These are phyloP conservation scores for Drosophila funebris DNA, from an alignment of 1,140 invertebrate genomes.

Conservation along the genomic window DNA sequence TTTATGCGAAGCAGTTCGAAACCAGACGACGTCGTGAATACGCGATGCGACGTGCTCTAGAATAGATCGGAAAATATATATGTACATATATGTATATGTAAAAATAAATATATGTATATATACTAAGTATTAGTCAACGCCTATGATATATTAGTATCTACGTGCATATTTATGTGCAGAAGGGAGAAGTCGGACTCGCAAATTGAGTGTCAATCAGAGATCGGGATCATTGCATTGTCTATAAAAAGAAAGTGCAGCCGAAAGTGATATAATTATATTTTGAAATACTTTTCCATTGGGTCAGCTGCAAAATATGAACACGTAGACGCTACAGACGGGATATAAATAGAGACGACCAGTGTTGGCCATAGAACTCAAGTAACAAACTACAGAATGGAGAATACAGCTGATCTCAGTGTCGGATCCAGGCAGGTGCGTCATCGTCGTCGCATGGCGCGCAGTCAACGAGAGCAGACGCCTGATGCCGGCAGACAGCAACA, in stretches of 20 bases:
- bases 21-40: slow-evolving; percentile 55
- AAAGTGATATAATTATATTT: slow-evolving; percentile 67
- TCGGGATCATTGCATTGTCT: background rate
- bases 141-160: background rate
- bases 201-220: background rate
- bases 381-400: slow-evolving; percentile 44
- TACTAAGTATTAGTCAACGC: background rate
- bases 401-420: background rate
- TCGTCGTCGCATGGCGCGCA: slow-evolving; percentile 58
- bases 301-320: slow-evolving; percentile 54
- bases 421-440: slow-evolving; percentile 43
- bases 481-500: slow-evolving; percentile 70
- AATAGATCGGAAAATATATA: slow-evolving; percentile 20
- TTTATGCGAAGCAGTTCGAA: slow-evolving; percentile 51
- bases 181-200: background rate
- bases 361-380: slow-evolving; percentile 23
- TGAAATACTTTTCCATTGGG: slow-evolving; percentile 46
- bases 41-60: slow-evolving; percentile 21
- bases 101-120: slow-evolving; percentile 7
- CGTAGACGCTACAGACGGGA: slow-evolving; percentile 50
- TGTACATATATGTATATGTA: slow-evolving; percentile 29
- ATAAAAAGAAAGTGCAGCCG: slow-evolving; percentile 2
- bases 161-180: background rate
- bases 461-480: slow-evolving; percentile 86
- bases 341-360: slow-evolving; percentile 57